Base-by-base conservation (phyloP, 1,140 invertebrate genomes). In the Brachionus sp. region DNA sequence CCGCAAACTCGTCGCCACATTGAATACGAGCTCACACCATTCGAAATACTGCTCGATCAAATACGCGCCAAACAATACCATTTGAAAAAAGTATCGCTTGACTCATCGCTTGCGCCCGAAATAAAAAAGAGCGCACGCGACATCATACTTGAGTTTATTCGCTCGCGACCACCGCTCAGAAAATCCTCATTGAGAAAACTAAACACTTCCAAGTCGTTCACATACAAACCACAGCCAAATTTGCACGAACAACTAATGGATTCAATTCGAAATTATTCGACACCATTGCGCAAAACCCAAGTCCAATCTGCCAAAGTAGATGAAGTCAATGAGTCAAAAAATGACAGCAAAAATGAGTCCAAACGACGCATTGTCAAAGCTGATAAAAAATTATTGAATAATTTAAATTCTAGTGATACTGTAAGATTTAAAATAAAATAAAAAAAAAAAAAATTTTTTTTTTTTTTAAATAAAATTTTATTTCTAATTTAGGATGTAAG, bases 31-130 rank as follows among this genome's bases (percentile, higher is more conserved):
- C 88, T 97, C 84, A 98, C 96, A n/a, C 96, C 96, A 6, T 97
- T 97, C 88, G 96, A 98, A 90, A 96, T 96, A 86, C 90, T 98
- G 12, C 95, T 98, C 93, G 95, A 98, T 86, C 96, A 98, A 87
- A 98, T 98, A 85, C 90, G 95, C 85, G 93, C 93, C 29, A 92
- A 94, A 85, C 91, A 93, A 85, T 97, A 95, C 90, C 94, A 93
- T 86, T 87, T 91, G 23, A 90, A 90, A 82, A 90, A 90, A 86
- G 88, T 90, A 5, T 83, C 89, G 92, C 91, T 94, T 0, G 93
- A 95, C 88, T 93, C 93, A 42, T 92, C 93, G 88, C 92, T 95
- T 87, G 94, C 94, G 62, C 91, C 90, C 29, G 91, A 93, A 87
- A 92, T 95, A 29, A 95, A 94, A 87, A 96, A 96, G 90, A 95